Percentiles rank a stretch among this genome's conserved stretches.
phyloP scores from a whole-genome alignment of 2,113 vertebrate genomes.

The Solenodon paradoxus region DNA sequence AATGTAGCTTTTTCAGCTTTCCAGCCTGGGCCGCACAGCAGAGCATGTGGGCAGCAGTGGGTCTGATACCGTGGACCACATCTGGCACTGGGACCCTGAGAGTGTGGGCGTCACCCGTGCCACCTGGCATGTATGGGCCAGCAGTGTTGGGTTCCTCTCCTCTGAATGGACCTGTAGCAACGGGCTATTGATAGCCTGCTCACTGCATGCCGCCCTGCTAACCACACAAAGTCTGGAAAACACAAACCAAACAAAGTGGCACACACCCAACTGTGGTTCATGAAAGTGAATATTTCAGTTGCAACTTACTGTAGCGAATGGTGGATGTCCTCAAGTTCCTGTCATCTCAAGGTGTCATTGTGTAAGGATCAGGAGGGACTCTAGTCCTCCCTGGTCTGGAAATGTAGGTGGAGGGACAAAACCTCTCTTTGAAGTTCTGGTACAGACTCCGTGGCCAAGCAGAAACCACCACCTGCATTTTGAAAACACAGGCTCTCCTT shows the following conservation, averaged over 20 bases:
- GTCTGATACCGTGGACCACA: neutral
- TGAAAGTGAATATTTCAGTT: neutral
- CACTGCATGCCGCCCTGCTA: neutral
- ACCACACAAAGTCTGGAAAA: neutral
- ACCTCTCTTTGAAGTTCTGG: neutral
- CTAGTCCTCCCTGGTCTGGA: fast-evolving
- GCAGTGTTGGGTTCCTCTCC: neutral
- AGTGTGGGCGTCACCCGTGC: neutral
- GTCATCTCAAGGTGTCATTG: neutral
- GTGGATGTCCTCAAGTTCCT: fast-evolving
- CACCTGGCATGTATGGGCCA: neutral
- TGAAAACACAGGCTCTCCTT: neutral
- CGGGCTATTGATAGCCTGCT: neutral
- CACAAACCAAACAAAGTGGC: neutral
- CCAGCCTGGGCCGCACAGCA: neutral
- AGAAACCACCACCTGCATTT: neutral
- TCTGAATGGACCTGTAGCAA: neutral
- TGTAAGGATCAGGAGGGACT: fast-evolving
- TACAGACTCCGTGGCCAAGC: no score
- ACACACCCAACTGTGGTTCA: neutral
- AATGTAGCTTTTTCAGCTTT: neutral
- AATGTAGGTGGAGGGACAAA: neutral
- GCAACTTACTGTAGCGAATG: neutral
- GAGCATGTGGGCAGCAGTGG: fast-evolving
- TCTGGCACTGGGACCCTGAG: neutral